Base-by-base conservation (phyloP, 2,113 vertebrate genomes). In the Orientallactaga bullata region DNA sequence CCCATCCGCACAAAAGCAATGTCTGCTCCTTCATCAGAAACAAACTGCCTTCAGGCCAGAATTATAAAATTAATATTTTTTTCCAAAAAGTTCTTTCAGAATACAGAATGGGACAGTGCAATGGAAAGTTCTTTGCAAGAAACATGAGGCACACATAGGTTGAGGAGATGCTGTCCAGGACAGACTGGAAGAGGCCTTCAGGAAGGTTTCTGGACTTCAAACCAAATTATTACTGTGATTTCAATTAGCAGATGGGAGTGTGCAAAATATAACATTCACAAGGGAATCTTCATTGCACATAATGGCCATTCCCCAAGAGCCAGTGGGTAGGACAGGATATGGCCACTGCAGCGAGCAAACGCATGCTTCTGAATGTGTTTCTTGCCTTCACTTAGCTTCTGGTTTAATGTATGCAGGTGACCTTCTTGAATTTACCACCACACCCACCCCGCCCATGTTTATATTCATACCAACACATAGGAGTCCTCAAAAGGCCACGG, bases 31-130 rank as follows among this genome's bases (percentile, higher is more conserved):
- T 83, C 89, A 26, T 91, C 81, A 80, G 90, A 95, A 93, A 69
- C 81, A 94, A 89, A 85, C 94, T 85, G 94, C 73, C 88, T 95
- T 88, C 90, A 60, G 89, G 81, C 84, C 95, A 97, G 73, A 85
- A 87, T 93, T 94, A 85, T 87, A 91, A 95, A 96, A 96, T 94
- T 94, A 96, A 82, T 95, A 95, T 95, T 91, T 91, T 77, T 79
- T 74, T 42, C 21, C 30, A 16, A 61, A 85, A 91, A 74, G 51
- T 58, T 94, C 95, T 95, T 93, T 96, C 61, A 89, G 84, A 87
- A 71, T 73, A 73, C 89, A 93, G 80, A 93, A 28, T 28, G 11
- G 73, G 92, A 42, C 8, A 3, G 17, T 1, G 1, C 30, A 5
- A 83, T 61, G 30, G 77, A 85, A 85, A 92, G 6, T 63, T 86